Evolutionary conservation across 1,140 invertebrate species (phyloP).

Genomic region (Lepidurus apus): DNA sequence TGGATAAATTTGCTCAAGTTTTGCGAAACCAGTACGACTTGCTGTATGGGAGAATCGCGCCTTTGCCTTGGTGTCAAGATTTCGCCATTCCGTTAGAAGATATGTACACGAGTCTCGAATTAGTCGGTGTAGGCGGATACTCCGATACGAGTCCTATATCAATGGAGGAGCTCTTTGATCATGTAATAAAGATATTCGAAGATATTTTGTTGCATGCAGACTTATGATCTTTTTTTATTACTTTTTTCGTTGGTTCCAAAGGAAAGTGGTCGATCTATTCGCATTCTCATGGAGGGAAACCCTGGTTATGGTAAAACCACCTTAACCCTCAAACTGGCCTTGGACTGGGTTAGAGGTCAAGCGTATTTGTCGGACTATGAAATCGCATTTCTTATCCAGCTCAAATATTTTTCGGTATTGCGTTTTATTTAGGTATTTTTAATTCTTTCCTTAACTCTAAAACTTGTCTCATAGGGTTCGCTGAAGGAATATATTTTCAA

Average conservation of each 20-base stretch:
- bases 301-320: conserved; percentile 40
- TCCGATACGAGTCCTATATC: background rate
- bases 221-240: too few species aligned
- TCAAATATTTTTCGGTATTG: conserved; percentile 38
- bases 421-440: background rate
- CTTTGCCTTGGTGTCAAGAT: conserved; percentile 32
- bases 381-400: conserved; percentile 39
- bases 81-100: conserved; percentile 30
- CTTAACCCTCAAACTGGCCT: conserved; percentile 38
- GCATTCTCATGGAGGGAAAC: conserved; percentile 37
- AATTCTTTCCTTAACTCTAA: background rate
- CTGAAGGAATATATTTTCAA: conserved; percentile 39
- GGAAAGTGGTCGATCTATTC: background rate
- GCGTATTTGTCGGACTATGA: conserved; percentile 36
- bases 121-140: conserved; percentile 16
- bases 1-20: background rate
- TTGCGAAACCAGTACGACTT: conserved; percentile 22
- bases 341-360: conserved; percentile 39
- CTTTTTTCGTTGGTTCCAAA: background rate
- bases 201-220: too few species aligned
- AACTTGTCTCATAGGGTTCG: conserved; percentile 32
- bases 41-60: conserved; percentile 2
- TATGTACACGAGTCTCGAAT: conserved; percentile 31
- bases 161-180: background rate
- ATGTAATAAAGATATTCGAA: background rate